Evolutionary conservation across 2,888 invertebrate genomes (phyloP).

Genomic region (Congeria kusceri): DNA sequence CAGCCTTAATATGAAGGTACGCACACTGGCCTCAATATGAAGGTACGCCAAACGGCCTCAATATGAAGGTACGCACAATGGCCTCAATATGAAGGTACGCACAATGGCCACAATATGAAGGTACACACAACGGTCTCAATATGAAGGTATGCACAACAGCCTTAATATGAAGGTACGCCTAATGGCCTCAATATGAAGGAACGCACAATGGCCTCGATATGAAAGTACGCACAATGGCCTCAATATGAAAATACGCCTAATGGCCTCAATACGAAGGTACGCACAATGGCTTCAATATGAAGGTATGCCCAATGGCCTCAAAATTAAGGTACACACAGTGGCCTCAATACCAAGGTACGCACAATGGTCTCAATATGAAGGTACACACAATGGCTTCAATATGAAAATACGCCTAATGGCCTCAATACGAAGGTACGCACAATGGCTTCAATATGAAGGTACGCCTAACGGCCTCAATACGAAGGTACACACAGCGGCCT

Average conservation of each 20-base stretch:
- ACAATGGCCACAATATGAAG: neutral
- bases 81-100: conserved; percentile 59
- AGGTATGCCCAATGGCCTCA: conserved; percentile 25
- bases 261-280: conserved; percentile 46
- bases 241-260: too few species aligned
- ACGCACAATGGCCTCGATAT: too few species aligned
- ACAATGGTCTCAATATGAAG: too few species aligned
- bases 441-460: neutral
- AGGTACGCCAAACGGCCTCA: too few species aligned
- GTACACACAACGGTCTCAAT: conserved; percentile 6
- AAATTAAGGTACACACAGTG: conserved; percentile 83
- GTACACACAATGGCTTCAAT: too few species aligned
- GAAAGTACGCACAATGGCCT: neutral
- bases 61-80: conserved; percentile 83
- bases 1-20: conserved; percentile 45
- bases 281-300: conserved; percentile 30
- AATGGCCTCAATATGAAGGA: conserved; percentile 71
- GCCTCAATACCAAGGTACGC: conserved; percentile 54
- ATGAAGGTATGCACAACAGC: conserved; percentile 45
- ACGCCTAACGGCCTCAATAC: conserved; percentile 55
- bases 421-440: conserved; percentile 46
- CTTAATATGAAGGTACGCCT: conserved; percentile 80
- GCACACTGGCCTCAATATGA: neutral
- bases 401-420: too few species aligned
- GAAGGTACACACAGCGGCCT: conserved; percentile 82